Evolutionary conservation across 2,888 invertebrate genomes (phyloP), one percentile per base, ranked within the genome.

Genomic region (Palloptera scutellata): DNA sequence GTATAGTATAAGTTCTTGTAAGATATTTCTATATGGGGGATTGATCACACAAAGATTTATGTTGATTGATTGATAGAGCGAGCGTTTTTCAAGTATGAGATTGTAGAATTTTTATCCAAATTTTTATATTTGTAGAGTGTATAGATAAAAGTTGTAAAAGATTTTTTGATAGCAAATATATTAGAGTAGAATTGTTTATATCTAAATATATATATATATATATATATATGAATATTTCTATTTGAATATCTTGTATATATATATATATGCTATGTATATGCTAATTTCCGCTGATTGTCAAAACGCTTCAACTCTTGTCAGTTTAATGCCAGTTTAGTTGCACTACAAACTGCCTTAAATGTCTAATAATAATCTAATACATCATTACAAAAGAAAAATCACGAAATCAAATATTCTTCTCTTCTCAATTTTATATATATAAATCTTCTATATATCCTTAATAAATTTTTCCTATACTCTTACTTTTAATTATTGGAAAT

Each of bases 251-350:
- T 55, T 65, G 55, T 65, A 57, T 67, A 13, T 71, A 59, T 70
- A 62, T 68, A 54, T 69, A 52, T 67, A 43, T 63, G 10, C 60
- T 72, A 68, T 68, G 48, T 68, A 69, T 69, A 71, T 82, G 82
- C 83, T 83, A 84, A 79, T 79, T 79, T 73, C 78, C 75, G 76
- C 78, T 85, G 85, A 85, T 85, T 85, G 85, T 85, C 85, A 83
- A 85, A 83, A 85, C 85, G 85, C 85, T 81, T 79, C 79, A 79
- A 84, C 82, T 84, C 83, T 78, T 81, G 77, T 74, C 70, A 76
- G 73, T 78, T 75, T 73, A 66, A 53, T 66, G 67, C 66, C 45
- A 19, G 40, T 41, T 52, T 64, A 59, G 20, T 51, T 42, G 55
- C 64, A 64, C 61, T 58, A 51, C 2, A 68, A 60, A 30, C 66